Evolutionary conservation across 2,797 vertebrate species (phyloP).

Genomic region (Brachyrhaphis roseni): DNA sequence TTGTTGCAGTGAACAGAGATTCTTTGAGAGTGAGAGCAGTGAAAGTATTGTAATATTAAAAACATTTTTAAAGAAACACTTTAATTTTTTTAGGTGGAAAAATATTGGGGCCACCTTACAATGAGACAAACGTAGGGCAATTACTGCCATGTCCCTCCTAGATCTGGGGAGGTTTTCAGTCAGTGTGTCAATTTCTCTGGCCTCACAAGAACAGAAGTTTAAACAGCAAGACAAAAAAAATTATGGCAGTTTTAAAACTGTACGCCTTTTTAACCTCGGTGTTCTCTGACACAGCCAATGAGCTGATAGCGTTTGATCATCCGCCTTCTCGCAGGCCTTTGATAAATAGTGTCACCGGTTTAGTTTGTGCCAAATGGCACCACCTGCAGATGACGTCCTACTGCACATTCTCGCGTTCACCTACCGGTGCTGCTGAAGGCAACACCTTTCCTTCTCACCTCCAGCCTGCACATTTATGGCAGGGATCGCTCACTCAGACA

Average conservation of each 20-base stretch:
- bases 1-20: neutral
- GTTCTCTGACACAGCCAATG: neutral
- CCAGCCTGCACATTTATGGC: conserved; percentile 23
- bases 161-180: neutral
- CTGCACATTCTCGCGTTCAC: conserved; percentile 16
- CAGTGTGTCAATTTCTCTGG: neutral
- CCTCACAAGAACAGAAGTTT: neutral
- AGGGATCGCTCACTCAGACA: conserved; percentile 16
- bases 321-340: conserved; percentile 16
- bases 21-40: neutral
- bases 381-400: conserved; percentile 23
- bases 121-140: neutral
- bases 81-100: neutral
- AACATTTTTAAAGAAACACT: neutral
- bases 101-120: neutral
- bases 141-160: neutral
- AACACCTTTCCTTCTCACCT: conserved; percentile 20
- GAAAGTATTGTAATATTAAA: neutral
- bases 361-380: conserved; percentile 22
- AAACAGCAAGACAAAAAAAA: neutral
- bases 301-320: conserved; percentile 22
- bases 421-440: conserved; percentile 24
- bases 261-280: neutral
- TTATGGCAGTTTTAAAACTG: neutral
- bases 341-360: conserved; percentile 30